Evolutionary conservation across 1,140 invertebrate genomes (phyloP).

Genomic region (Procambarus virginalis): DNA sequence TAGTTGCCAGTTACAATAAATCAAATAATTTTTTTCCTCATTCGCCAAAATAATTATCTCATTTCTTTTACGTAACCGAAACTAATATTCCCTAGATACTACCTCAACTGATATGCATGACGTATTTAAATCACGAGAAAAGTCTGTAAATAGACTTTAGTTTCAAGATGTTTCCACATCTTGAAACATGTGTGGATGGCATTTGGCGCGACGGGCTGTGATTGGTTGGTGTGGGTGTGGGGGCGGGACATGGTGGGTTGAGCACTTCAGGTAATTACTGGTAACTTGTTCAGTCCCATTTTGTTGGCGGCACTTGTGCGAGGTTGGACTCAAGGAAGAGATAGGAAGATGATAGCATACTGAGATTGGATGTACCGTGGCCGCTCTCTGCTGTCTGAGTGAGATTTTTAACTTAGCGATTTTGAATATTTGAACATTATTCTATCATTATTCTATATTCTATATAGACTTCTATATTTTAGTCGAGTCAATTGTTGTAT

Average conservation of each 20-base stretch:
- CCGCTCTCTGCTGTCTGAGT: too few relatives aligned
- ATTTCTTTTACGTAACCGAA: not conserved
- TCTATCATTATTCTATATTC: too few relatives aligned
- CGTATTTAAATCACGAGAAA: too few relatives aligned
- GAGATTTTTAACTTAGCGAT: too few relatives aligned
- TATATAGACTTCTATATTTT: too few relatives aligned
- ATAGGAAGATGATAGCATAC: not conserved
- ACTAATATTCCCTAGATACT: too few relatives aligned
- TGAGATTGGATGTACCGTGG: not conserved
- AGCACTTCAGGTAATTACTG: constrained; percentile 42
- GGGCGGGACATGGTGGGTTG: constrained; percentile 38
- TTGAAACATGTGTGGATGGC: not conserved
- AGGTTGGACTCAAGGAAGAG: not conserved
- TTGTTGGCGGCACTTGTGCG: not conserved
- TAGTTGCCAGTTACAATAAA: not conserved
- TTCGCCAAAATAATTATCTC: not conserved
- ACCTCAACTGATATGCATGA: not conserved
- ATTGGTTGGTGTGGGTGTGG: constrained; percentile 10
- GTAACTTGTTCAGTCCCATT: constrained; percentile 40
- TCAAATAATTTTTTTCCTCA: not conserved
- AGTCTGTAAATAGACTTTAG: too few relatives aligned
- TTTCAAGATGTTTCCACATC: too few relatives aligned
- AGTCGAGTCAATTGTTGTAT: too few relatives aligned
- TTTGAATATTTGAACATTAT: too few relatives aligned
- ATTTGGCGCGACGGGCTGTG: not conserved